Conservation (phyloP, 2,888 invertebrate genomes). For the Cyclophora albipunctata region DNA sequence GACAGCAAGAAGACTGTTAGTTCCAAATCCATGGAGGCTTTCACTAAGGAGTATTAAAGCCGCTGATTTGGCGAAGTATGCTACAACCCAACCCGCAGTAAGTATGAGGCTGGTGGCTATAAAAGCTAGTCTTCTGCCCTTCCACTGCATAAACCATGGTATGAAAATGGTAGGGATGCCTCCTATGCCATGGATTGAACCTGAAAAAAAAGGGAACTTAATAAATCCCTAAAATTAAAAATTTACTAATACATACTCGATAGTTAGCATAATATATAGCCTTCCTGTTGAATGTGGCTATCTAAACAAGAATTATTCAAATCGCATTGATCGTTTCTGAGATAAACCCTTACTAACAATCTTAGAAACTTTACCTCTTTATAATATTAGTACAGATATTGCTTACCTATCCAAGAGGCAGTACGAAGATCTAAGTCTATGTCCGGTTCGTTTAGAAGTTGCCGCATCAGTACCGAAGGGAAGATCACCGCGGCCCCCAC, state of each 20-base stretch:
- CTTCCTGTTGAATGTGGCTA: too few relatives aligned
- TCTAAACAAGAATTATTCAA: too few relatives aligned
- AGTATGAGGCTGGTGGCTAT: slow-evolving; percentile 1
- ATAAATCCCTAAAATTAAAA: not conserved
- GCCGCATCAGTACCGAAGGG: not conserved
- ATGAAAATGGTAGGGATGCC: slow-evolving; percentile 3
- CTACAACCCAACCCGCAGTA: slow-evolving; percentile 4
- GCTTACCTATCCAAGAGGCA: not conserved
- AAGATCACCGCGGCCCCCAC: not conserved
- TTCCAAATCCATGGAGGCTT: slow-evolving; percentile 4
- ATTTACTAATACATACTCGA: too few relatives aligned
- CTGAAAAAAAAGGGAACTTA: slow-evolving; percentile 1
- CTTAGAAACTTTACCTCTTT: too few relatives aligned
- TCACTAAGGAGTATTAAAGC: slow-evolving; percentile 2
- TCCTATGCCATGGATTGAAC: slow-evolving; percentile 5
- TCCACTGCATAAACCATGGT: slow-evolving; percentile 5
- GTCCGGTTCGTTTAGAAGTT: not conserved
- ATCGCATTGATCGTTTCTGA: too few relatives aligned
- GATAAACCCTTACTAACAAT: too few relatives aligned
- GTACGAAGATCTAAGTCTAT: not conserved
- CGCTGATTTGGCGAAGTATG: not conserved
- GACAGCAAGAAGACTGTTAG: slow-evolving; percentile 1
- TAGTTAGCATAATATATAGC: too few relatives aligned
- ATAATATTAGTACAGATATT: too few relatives aligned
- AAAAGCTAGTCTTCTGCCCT: slow-evolving; percentile 5